Base-by-base conservation (phyloP, 1,140 invertebrate species). In the Aphaenogaster rudis region DNA sequence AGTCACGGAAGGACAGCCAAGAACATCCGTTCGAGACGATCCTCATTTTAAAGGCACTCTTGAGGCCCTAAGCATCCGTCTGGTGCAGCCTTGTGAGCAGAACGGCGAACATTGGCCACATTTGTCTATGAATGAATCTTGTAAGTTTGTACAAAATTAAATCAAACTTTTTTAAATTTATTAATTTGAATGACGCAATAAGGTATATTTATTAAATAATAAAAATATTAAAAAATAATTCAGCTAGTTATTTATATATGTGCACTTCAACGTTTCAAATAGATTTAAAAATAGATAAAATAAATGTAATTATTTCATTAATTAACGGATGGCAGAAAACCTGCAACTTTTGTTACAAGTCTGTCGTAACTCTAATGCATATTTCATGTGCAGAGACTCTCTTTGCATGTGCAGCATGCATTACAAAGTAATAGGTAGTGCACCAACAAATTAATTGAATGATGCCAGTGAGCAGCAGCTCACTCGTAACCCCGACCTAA, bases 121-220 rank as follows among this genome's bases (percentile, higher is more conserved):
- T 86, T 93, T 96, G n/a, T 86, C 96, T 9, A 98, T 98, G 96
- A 96, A 97, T 92, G 97, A 98, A 94, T 96, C 96, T 88, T 98
- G 97, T 97, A 95, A 96, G 96, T 96, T 90, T 86, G 15, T 45
- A 13, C 13, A 3, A 15, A 66, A 42, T 63, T 78, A 36, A 11
- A 66, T 9, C n/a, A 15, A 57, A 45, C 5, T 66, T 67, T 50
- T 80, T 52, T 45, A 15, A 33, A 33, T 57, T 54, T 36, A 11
- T 42, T 69, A 52, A 54, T 69, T 69, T 3, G 0, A 17, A 17
- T 8, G 6, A 33, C 21, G 21, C 21, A 21, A 21, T 15, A 39
- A 66, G 13, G 15, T 66, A 54, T 28, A 80, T 69, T 54, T 15
- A 13, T 42, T 39, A 42, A 61, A 45, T 61, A 61, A 50, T 7